Evolutionary conservation across 2,113 vertebrate genomes (phyloP).

Genomic region (Catharus bicknelli): DNA sequence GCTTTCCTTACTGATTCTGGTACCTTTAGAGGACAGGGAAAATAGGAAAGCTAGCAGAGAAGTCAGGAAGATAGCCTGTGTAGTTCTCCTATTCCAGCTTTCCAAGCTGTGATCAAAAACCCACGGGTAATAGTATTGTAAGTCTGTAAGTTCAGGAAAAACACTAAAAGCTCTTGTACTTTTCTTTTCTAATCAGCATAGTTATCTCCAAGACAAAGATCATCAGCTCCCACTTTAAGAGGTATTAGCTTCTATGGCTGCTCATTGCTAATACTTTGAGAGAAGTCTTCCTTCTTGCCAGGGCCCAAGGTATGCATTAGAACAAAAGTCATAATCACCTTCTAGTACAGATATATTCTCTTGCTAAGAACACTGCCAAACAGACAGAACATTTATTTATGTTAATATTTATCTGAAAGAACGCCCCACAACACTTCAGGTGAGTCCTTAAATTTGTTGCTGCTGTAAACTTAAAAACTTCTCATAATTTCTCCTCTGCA

Average conservation of each 20-base stretch:
- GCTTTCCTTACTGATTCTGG: neutral
- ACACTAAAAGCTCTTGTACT: neutral
- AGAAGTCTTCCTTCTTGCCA: neutral
- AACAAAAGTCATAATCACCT: constrained; percentile 7
- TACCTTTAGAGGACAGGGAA: neutral
- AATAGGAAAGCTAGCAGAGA: neutral
- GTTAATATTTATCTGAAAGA: constrained; percentile 13
- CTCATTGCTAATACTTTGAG: neutral
- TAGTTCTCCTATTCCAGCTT: neutral
- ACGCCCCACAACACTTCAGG: neutral
- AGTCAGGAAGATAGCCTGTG: neutral
- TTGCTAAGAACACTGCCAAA: neutral
- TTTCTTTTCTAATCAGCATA: neutral
- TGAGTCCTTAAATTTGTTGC: constrained; percentile 45
- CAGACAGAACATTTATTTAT: neutral
- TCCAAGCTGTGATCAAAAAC: neutral
- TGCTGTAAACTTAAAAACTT: constrained; percentile 43
- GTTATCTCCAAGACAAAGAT: neutral
- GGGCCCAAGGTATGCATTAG: neutral
- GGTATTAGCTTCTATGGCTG: neutral
- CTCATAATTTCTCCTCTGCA: constrained; percentile 6
- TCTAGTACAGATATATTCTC: neutral
- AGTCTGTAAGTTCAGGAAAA: neutral
- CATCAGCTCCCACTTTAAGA: neutral
- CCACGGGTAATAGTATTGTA: neutral